These are phyloP conservation scores for Trachythela sp. DNA, from an alignment of 64 coral and sea anemone genomes.

Conservation along the genomic window DNA sequence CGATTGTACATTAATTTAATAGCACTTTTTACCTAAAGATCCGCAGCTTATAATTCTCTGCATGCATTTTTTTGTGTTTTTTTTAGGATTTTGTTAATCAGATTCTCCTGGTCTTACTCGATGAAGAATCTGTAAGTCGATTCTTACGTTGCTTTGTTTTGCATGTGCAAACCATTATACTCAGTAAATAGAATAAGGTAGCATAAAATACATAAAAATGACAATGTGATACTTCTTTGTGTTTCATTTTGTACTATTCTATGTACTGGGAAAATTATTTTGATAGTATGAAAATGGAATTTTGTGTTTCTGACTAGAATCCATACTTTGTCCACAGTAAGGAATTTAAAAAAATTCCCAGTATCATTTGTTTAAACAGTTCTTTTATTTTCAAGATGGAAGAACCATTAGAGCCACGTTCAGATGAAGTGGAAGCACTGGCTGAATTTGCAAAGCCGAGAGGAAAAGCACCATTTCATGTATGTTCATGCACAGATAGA, in stretches of 20 bases:
- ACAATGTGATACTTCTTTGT: too few relatives aligned
- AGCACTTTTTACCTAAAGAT: too few relatives aligned
- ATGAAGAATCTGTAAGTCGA: conserved; percentile 15
- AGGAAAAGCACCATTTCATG: conserved; percentile 2
- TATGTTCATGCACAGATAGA: not conserved
- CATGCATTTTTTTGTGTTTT: too few relatives aligned
- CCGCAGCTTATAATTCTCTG: too few relatives aligned
- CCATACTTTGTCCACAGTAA: too few relatives aligned
- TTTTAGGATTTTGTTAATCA: conserved; percentile 15
- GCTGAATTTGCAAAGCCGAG: not conserved
- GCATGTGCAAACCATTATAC: not conserved
- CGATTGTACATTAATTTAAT: too few relatives aligned
- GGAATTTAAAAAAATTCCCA: not conserved
- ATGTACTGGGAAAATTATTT: too few relatives aligned
- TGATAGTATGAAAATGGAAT: too few relatives aligned
- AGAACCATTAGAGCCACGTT: not conserved
- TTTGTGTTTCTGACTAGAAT: too few relatives aligned
- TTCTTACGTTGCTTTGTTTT: not conserved
- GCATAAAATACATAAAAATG: too few relatives aligned
- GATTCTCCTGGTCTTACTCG: not conserved
- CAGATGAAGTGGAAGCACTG: conserved; percentile 2
- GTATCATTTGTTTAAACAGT: not conserved
- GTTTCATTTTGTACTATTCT: too few relatives aligned
- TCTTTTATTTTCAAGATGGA: not conserved
- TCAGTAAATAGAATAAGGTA: too few relatives aligned